These are phyloP conservation scores for Erebia ligea DNA, from an alignment of 2,888 invertebrate genomes.

Conservation along the genomic window DNA sequence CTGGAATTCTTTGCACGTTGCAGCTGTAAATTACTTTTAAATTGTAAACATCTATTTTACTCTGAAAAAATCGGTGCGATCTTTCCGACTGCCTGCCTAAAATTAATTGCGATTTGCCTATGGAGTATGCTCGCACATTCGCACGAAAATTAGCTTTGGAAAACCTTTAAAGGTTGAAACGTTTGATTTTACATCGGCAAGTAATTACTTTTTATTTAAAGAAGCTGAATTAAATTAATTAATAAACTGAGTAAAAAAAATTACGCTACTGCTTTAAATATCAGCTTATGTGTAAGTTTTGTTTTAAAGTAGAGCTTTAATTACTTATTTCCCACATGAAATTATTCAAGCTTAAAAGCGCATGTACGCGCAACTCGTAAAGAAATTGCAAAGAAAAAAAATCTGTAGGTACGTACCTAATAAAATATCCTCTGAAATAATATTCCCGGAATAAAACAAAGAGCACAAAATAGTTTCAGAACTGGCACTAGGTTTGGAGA, in stretches of 20 bases:
- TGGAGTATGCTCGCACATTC: neutral
- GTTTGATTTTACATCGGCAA: neutral
- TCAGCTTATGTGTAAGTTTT: too few relatives aligned
- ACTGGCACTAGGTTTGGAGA: constrained; percentile 34
- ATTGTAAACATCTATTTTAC: constrained; percentile 8
- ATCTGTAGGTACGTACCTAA: constrained; percentile 34
- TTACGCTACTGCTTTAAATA: too few relatives aligned
- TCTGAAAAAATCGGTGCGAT: neutral
- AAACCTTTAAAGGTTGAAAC: neutral
- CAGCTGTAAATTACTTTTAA: constrained; percentile 4
- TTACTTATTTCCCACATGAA: neutral
- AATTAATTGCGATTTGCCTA: neutral
- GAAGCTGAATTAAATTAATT: neutral
- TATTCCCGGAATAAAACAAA: constrained; percentile 28
- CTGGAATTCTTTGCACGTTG: constrained; percentile 3
- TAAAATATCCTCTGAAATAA: constrained; percentile 28
- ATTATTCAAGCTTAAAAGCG: neutral
- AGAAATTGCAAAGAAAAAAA: neutral
- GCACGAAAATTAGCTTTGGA: neutral
- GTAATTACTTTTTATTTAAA: neutral
- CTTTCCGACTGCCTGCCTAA: neutral
- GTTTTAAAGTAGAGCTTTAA: too few relatives aligned
- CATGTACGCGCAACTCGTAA: neutral
- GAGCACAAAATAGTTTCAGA: constrained; percentile 34
- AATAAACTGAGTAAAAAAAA: too few relatives aligned